A percentile compares a stretch with the other conserved stretches of the same genome.
Evolutionary conservation across 2,797 vertebrate genomes (phyloP).

Genomic region (Leptatherina wallacei): DNA sequence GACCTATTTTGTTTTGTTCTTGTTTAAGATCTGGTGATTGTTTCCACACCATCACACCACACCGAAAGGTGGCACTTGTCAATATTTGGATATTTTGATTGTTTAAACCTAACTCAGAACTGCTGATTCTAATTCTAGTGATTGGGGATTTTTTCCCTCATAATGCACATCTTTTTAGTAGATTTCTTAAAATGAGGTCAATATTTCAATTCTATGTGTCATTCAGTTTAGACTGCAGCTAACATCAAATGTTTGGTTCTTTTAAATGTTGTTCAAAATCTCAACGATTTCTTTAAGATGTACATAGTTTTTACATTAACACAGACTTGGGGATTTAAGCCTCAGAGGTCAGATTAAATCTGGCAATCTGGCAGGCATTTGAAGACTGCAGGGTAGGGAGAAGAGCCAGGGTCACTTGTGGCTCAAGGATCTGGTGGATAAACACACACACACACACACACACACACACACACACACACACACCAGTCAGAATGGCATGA

Average conservation of each 20-base stretch:
- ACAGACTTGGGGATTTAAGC: not conserved
- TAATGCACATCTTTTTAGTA: not conserved
- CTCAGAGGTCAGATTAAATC: not conserved
- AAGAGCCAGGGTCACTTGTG: conserved; percentile 7
- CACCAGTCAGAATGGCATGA: not conserved
- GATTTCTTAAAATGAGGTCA: not conserved
- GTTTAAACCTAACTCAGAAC: not conserved
- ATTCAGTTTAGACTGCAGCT: too few relatives aligned
- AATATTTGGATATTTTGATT: not conserved
- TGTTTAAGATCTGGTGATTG: too few relatives aligned
- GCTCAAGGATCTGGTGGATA: conserved; percentile 9
- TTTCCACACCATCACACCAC: too few relatives aligned
- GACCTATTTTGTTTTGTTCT: too few relatives aligned
- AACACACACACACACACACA: not conserved
- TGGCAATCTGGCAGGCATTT: not conserved
- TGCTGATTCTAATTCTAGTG: not conserved
- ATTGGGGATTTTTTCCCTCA: not conserved
- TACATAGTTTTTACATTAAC: not conserved
- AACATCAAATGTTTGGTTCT: not conserved
- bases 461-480: not conserved
- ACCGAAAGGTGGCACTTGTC: too few relatives aligned
- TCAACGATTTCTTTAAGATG: not conserved
- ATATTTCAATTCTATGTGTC: not conserved
- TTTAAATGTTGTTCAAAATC: not conserved
- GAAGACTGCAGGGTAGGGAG: conserved; percentile 7